Base-by-base conservation (phyloP, 2,797 vertebrate species). In the Trachurus trachurus region DNA sequence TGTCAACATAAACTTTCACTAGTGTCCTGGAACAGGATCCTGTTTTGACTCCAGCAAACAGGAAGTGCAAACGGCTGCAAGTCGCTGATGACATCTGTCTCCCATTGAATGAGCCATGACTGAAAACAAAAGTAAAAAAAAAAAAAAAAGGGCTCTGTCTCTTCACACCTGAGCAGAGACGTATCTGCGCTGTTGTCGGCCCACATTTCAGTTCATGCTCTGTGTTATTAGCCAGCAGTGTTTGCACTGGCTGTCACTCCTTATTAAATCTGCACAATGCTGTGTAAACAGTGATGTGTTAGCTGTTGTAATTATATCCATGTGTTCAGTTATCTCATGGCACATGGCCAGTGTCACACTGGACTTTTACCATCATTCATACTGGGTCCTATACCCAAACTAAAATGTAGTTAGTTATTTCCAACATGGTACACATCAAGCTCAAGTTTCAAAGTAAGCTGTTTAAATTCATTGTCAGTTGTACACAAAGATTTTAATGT, bases 211-310 rank as follows among this genome's bases (percentile, higher is more conserved):
- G 65, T 40, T 72, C 12, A 34, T 37, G 49, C 49, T 65, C 21
- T 40, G 54, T 61, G 56, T 66, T 66, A 34, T 75, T 54, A 82
- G 44, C n/a, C 73, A 49, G 26, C 44, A 44, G 2, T 76, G 79
- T 87, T 88, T 88, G 31, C 72, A 29, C 59, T 47, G 59, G 2
- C 81, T 78, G 39, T 53, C 15, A 16, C 0, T 8, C 66, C 34
- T 70, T 56, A 68, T 84, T 72, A 70, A 77, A 78, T 74, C 62
- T 68, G 69, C 74, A 81, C 50, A 61, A 69, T 40, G 7, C 49
- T 81, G 82, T 71, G 66, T 57, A 88, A 83, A 87, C 61, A 11
- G 29, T 66, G 34, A 58, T 56, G 63, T 65, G 22, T 44, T 49
- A 29, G 40, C 47, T 21, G 66, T 49, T 73, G 34, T 74, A 61